Base-by-base conservation (phyloP, 1,140 invertebrate species). In the Panagrolaimus sp. region DNA sequence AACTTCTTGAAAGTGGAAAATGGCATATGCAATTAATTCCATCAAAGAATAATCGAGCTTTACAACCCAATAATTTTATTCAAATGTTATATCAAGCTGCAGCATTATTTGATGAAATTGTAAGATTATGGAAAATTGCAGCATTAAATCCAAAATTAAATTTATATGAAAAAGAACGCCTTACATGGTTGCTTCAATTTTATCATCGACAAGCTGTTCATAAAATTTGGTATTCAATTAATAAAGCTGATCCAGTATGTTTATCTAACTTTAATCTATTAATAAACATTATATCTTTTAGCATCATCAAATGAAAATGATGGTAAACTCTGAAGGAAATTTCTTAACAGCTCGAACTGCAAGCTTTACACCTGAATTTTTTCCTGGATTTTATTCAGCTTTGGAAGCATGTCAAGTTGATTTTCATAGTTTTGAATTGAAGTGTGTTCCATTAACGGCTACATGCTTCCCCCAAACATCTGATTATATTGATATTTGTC, bases 71-170 rank as follows among this genome's bases (percentile, higher is more conserved):
- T 48, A 51, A 25, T 20, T 69, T 63, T 46, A 13, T 67, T 11
- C 23, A 63, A 38, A 72, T 44, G 13, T 44, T 47, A 44, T 84
- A 72, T 80, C 61, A 84, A 75, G 84, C 92, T 25, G 92, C 94
- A 1, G 93, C 91, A 13, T 86, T 98, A 0, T 98, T 93, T 84
- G 95, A 98, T 83, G 95, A 98, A 86, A 92, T 98, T 66, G 95
- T 98, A 25, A 88, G 92, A 0, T 85, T 98, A 5, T 77, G 72
- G 72, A 43, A 75, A 66, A 44, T 70, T 14, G 67, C 63, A 20
- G 75, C 78, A 38, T 61, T 78, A 43, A 80, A 80, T 74, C 78
- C 78, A 48, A 43, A 53, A 48, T 51, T 76, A 23, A 70, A 45
- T 46, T n/a, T 14, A 7, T 48, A 46, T 5, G 73, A 78, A 48